Percentiles rank a stretch among this genome's conserved stretches.
Conservation (phyloP, 2,113 vertebrate species). For the Turdus rufiventris region DNA sequence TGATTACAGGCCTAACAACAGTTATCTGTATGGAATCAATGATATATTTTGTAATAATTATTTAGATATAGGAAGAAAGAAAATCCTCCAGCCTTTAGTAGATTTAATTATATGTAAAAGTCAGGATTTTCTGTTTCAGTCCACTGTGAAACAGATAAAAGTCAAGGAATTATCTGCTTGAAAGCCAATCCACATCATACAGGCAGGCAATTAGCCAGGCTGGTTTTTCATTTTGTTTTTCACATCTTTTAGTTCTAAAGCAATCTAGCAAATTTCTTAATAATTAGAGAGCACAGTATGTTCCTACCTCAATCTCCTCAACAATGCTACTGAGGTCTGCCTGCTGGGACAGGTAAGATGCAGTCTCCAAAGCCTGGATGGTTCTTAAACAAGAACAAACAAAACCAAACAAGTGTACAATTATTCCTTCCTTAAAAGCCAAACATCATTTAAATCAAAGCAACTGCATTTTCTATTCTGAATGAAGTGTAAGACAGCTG, state of each 20-base stretch:
- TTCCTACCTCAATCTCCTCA: constrained; percentile 94
- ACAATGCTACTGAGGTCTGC: constrained; percentile 89
- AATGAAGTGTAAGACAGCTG: neutral
- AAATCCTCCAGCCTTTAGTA: neutral
- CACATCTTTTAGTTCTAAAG: neutral
- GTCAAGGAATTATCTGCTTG: neutral
- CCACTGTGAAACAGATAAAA: neutral
- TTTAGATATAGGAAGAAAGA: neutral
- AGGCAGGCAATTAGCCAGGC: neutral
- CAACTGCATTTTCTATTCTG: neutral
- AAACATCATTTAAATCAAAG: neutral
- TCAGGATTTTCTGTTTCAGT: neutral
- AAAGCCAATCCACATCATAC: neutral
- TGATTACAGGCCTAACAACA: no score
- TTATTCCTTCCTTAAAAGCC: neutral
- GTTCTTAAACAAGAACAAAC: constrained; percentile 77
- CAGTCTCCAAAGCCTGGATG: constrained; percentile 86
- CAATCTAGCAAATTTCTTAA: neutral
- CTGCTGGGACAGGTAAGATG: constrained; percentile 90
- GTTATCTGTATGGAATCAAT: neutral
- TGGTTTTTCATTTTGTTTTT: neutral
- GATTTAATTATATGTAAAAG: neutral
- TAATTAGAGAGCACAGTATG: neutral
- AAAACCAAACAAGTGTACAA: neutral
- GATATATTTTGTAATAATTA: neutral